Percentiles rank a stretch among this genome's conserved stretches.
phyloP scores from a whole-genome alignment of 2,888 invertebrate genomes.

The Cremastobaeus sp. region DNA sequence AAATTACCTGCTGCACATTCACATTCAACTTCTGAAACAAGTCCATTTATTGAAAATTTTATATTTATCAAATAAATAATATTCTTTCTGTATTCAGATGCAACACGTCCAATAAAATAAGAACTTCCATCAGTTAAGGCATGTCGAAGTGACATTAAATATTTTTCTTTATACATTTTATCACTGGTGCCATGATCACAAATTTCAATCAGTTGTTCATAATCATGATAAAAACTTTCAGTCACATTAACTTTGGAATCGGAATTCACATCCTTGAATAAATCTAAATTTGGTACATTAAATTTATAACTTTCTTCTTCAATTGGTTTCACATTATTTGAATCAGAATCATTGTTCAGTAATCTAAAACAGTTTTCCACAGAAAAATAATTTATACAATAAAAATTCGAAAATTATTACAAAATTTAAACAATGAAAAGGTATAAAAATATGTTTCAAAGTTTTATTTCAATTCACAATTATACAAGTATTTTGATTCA shows the following conservation, averaged over 20 bases:
- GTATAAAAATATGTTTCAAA: too few species aligned
- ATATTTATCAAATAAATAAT: constrained; percentile 6
- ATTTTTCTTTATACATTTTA: constrained; percentile 7
- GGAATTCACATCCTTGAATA: constrained; percentile 9
- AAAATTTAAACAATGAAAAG: too few species aligned
- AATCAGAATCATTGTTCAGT: not conserved
- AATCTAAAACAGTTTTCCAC: too few species aligned
- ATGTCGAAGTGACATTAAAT: constrained; percentile 10
- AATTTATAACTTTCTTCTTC: constrained; percentile 3
- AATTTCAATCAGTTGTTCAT: not conserved
- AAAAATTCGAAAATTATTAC: too few species aligned
- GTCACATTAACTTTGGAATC: not conserved
- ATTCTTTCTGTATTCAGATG: constrained; percentile 12
- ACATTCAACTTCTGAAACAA: constrained; percentile 25
- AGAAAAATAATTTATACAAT: too few species aligned
- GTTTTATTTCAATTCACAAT: too few species aligned
- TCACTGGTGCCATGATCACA: not conserved
- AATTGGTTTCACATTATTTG: constrained; percentile 2
- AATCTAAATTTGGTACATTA: not conserved
- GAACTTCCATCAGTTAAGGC: not conserved
- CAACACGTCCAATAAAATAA: constrained; percentile 7
- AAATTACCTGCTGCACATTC: constrained; percentile 47
- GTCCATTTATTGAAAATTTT: constrained; percentile 8
- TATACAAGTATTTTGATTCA: too few species aligned
- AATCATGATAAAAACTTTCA: not conserved